Evolutionary conservation across 2,797 vertebrate species (phyloP).

Genomic region (Rhincodon typus): DNA sequence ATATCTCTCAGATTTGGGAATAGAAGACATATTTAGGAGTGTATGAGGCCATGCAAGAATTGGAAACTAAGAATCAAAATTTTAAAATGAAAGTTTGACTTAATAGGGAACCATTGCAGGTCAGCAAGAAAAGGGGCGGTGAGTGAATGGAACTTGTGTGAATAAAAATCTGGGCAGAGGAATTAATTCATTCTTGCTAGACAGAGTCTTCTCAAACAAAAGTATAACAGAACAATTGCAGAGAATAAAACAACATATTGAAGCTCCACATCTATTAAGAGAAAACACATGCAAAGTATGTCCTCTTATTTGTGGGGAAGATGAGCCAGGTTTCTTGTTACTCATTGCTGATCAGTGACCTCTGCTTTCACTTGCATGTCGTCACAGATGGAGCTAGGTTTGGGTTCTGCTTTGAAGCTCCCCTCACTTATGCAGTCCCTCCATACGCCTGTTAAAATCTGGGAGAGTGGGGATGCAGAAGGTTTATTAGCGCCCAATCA

Average conservation of each 20-base stretch:
- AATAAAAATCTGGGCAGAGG: not conserved
- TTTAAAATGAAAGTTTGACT: too few species aligned
- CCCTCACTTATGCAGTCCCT: not conserved
- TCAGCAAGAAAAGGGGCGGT: not conserved
- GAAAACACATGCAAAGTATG: not conserved
- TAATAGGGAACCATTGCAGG: not conserved
- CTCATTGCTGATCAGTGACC: not conserved
- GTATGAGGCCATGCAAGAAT: not conserved
- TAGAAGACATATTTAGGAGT: not conserved
- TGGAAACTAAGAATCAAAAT: too few species aligned
- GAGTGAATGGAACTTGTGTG: not conserved
- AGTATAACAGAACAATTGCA: not conserved
- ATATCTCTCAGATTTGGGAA: not conserved
- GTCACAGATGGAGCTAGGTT: too few species aligned
- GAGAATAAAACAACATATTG: not conserved
- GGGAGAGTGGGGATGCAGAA: too few species aligned
- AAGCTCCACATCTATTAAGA: not conserved
- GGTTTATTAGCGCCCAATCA: not conserved
- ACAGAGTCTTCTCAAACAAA: not conserved
- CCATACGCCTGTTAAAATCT: not conserved
- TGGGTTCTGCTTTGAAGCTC: not conserved
- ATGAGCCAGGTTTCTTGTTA: not conserved
- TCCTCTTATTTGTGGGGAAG: not conserved
- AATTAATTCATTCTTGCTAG: not conserved
- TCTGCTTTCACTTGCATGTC: not conserved